Conservation (phyloP, 2,888 invertebrate species). For the Microplitis deprimator region DNA sequence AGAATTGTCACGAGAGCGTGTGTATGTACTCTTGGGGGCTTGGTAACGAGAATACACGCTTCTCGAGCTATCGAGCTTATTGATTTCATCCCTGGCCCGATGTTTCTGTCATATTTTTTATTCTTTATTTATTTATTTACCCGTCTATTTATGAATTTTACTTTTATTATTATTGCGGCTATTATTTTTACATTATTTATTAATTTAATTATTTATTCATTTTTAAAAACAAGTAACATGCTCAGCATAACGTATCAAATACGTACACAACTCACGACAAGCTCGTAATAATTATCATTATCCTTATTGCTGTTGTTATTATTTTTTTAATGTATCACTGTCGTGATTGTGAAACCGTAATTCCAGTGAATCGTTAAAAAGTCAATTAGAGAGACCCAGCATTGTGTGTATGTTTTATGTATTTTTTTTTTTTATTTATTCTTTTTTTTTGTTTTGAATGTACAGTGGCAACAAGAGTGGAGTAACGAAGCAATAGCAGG, state of each 20-base stretch:
- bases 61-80: conserved; percentile 36
- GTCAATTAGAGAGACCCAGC: conserved; percentile 30
- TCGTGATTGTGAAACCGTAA: conserved; percentile 14
- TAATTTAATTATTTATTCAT: neutral
- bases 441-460: conserved; percentile 30
- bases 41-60: conserved; percentile 33
- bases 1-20: conserved; percentile 11
- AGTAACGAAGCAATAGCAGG: conserved; percentile 44
- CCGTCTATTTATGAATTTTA: conserved; percentile 6
- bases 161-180: neutral
- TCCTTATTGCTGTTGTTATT: neutral
- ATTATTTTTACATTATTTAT: neutral
- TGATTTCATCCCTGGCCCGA: conserved; percentile 33
- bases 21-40: conserved; percentile 1
- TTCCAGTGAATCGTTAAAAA: conserved; percentile 29
- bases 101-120: conserved; percentile 18
- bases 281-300: neutral
- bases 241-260: neutral
- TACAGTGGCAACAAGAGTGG: conserved; percentile 45
- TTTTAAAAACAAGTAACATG: neutral
- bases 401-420: conserved; percentile 10
- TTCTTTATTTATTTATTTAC: neutral
- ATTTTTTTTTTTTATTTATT: neutral
- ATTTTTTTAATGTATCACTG: conserved; percentile 9
- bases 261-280: conserved; percentile 2